Evolutionary conservation across 1,140 invertebrate genomes (phyloP), one percentile per base, ranked within the genome.

Genomic region (Magallana angulata): DNA sequence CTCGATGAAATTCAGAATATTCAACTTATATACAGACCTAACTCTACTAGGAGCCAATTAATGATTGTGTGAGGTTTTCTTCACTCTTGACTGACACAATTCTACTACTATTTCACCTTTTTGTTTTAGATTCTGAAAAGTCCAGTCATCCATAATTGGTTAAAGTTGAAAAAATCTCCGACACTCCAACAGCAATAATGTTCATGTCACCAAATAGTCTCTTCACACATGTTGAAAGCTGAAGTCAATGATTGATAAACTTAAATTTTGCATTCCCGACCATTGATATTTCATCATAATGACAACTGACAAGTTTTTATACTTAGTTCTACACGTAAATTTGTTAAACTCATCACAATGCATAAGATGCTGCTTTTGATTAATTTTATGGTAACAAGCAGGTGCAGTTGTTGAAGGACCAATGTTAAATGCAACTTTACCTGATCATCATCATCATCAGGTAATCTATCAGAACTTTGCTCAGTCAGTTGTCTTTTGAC

Each of bases 111-210:
- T 64, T 71, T 85, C 82, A 84, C 60, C 84, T 30, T 36, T 56
- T 60, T 85, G 59, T 36, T 36, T 64, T 68, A 85, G 14, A 30
- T 62, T 60, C 24, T 64, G n/a, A 88, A 90, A 90, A 60, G 89
- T 83, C 76, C 68, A 90, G 9, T 57, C 30, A 82, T 90, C 89
- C 85, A 86, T 84, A 2, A 90, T 87, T 57, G 89, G 89, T 62
- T 86, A 12, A 30, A 64, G 24, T 36, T 18, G 81, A 16, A 90
- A 59, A 7, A 87, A 59, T 48, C 87, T 24, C 24, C 24, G 24
- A 24, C 24, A 24, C 86, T 36, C 86, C 86, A 36, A 84, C 57
- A 68, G 86, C 86, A 60, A 87, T 81, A 11, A 85, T 76, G 59
- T 24, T 62, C 7, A 89, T 58, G 30, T 83, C 82, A 16, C 86